Evolutionary conservation across 2,888 invertebrate species (phyloP).

Genomic region (Anaspis maculata): DNA sequence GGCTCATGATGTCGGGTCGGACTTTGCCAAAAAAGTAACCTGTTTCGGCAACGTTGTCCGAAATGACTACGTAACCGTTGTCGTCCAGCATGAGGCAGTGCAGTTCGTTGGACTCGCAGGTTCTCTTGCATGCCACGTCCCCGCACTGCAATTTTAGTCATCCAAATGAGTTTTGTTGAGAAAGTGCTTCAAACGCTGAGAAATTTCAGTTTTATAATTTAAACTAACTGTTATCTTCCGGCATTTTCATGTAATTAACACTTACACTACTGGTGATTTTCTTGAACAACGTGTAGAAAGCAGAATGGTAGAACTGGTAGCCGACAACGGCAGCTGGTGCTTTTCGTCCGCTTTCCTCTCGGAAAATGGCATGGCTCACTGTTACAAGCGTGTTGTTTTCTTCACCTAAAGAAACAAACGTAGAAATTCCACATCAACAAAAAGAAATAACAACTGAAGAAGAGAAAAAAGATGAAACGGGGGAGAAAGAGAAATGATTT

Average conservation of each 20-base stretch:
- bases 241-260: conserved; percentile 13
- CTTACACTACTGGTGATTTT: conserved; percentile 72
- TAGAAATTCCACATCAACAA: not conserved
- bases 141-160: conserved; percentile 20
- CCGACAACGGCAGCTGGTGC: conserved; percentile 66
- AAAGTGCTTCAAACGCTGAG: not conserved
- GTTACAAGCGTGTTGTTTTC: conserved; percentile 63
- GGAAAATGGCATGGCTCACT: conserved; percentile 78
- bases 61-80: conserved; percentile 78
- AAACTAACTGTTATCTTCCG: too few relatives aligned
- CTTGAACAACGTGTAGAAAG: conserved; percentile 67
- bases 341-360: conserved; percentile 35
- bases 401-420: conserved; percentile 24
- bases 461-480: too few relatives aligned
- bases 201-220: not conserved
- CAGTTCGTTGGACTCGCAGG: conserved; percentile 58
- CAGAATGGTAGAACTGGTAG: conserved; percentile 76
- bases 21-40: conserved; percentile 87
- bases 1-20: conserved; percentile 60
- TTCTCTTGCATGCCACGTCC: conserved; percentile 42
- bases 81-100: conserved; percentile 83
- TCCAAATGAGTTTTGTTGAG: not conserved
- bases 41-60: conserved; percentile 52
- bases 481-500: too few relatives aligned
- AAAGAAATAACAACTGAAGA: too few relatives aligned